These are phyloP conservation scores for Stictocephala bisonia DNA, from an alignment of 2,888 invertebrate genomes.

Conservation along the genomic window DNA sequence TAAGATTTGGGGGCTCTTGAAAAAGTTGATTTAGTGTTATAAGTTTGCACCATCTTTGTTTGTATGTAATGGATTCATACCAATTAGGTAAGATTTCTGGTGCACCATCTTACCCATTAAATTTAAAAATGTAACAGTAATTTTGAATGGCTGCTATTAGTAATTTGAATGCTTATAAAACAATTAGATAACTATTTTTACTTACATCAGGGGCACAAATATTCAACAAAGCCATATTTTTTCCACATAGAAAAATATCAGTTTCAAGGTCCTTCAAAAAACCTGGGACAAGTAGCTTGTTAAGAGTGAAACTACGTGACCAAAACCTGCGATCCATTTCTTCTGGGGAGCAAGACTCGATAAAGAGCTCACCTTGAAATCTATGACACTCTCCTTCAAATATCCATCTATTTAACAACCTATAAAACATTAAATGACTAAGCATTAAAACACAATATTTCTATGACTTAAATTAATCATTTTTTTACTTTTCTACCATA, in stretches of 20 bases:
- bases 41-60: too few relatives aligned
- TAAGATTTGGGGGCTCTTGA: too few relatives aligned
- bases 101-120: too few relatives aligned
- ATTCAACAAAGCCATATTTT: conserved; percentile 42
- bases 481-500: background rate
- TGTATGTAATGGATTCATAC: too few relatives aligned
- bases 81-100: too few relatives aligned
- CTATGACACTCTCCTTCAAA: conserved; percentile 44
- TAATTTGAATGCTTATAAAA: too few relatives aligned
- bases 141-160: too few relatives aligned
- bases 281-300: conserved; percentile 22
- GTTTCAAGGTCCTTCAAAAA: conserved; percentile 35
- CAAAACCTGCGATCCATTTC: conserved; percentile 31
- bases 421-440: background rate
- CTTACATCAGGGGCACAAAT: conserved; percentile 42
- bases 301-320: conserved; percentile 26
- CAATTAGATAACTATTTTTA: too few relatives aligned
- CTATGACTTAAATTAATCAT: background rate
- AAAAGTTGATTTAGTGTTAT: too few relatives aligned
- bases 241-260: conserved; percentile 44
- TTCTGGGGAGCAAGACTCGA: background rate
- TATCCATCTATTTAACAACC: conserved; percentile 45
- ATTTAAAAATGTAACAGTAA: too few relatives aligned
- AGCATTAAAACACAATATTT: background rate
- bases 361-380: conserved; percentile 37